A percentile compares a stretch with the other conserved stretches of the same genome.
phyloP scores from a whole-genome alignment of 2,888 invertebrate genomes.

The Molorchus minor region DNA sequence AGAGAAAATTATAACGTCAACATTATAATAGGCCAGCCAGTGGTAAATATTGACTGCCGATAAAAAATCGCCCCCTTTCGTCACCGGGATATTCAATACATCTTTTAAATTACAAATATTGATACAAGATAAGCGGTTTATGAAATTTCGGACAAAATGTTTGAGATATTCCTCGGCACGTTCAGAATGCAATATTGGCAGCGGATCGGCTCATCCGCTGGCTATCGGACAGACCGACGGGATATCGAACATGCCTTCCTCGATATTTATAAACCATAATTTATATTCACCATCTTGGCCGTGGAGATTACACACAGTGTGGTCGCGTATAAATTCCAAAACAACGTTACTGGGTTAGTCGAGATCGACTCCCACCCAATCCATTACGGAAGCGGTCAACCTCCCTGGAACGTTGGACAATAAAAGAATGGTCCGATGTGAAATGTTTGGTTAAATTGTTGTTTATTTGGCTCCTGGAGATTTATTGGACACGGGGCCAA shows the following conservation, averaged over 20 bases:
- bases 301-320: constrained; percentile 49
- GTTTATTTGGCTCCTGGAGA: not conserved
- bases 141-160: constrained; percentile 63
- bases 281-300: constrained; percentile 59
- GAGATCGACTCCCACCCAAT: constrained; percentile 20
- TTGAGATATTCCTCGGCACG: constrained; percentile 53
- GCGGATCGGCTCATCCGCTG: constrained; percentile 11
- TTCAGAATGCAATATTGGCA: constrained; percentile 54
- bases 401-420: not conserved
- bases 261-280: constrained; percentile 59
- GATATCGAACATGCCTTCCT: constrained; percentile 50
- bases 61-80: constrained; percentile 31
- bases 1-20: constrained; percentile 18
- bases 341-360: constrained; percentile 26
- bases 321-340: constrained; percentile 44
- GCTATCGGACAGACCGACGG: constrained; percentile 16
- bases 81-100: constrained; percentile 53
- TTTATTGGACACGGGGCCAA: not conserved
- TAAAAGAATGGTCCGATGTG: constrained; percentile 11
- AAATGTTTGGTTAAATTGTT: constrained; percentile 3
- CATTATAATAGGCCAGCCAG: constrained; percentile 10
- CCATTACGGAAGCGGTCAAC: constrained; percentile 9
- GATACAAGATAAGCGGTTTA: constrained; percentile 63
- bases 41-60: constrained; percentile 24
- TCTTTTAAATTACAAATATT: constrained; percentile 63